Conservation (phyloP, 2,113 vertebrate species). For the Rattus rattus region DNA sequence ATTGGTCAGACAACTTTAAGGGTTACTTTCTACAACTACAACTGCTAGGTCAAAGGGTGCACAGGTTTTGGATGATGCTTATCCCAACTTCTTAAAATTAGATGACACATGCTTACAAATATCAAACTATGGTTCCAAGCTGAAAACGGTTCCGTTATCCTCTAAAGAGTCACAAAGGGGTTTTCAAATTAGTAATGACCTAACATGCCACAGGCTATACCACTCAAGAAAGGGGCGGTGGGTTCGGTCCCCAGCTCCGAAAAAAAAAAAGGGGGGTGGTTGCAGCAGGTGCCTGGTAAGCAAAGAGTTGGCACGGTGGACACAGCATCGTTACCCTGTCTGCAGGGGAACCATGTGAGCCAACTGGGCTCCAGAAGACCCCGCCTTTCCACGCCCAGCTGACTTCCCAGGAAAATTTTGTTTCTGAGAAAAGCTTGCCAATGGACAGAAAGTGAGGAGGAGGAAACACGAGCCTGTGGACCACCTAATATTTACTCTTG, state of each 20-base stretch:
- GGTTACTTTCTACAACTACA: not conserved
- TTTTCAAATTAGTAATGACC: not conserved
- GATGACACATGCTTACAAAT: not conserved
- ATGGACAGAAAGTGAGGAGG: not conserved
- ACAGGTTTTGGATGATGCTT: not conserved
- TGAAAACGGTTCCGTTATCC: not conserved
- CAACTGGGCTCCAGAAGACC: not conserved
- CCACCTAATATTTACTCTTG: not conserved
- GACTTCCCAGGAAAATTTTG: not conserved
- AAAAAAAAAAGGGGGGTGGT: too few relatives aligned
- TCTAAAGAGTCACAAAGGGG: not conserved
- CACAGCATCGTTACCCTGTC: not conserved
- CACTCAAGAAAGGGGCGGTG: not conserved
- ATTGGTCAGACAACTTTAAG: not conserved
- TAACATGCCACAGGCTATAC: not conserved
- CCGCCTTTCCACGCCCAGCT: not conserved
- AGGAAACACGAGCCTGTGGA: not conserved
- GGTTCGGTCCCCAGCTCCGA: too few relatives aligned
- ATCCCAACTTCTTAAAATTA: conserved; percentile 29
- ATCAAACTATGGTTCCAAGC: not conserved
- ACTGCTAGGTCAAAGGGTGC: not conserved
- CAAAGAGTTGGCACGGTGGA: not conserved
- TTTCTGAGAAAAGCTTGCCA: conserved; percentile 8
- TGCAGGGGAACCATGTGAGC: not conserved
- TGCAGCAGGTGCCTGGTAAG: not conserved